Conservation (phyloP, 2,113 vertebrate species). For the Oenanthe oenanthe region DNA sequence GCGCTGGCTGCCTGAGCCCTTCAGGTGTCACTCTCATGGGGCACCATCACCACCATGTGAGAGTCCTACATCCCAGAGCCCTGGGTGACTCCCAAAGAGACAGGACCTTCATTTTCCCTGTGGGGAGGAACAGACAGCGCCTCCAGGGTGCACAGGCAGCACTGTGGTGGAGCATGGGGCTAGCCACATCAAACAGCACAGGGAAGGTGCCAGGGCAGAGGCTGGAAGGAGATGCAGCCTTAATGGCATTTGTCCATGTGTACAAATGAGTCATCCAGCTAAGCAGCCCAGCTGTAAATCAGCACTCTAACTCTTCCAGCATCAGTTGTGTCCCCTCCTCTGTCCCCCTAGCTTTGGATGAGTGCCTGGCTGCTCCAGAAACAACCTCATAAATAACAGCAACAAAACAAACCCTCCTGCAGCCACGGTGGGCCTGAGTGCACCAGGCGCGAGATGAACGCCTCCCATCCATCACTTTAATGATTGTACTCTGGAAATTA, state of each 20-base stretch:
- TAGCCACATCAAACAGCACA: fast-evolving
- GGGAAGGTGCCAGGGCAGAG: neutral
- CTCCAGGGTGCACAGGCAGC: fast-evolving
- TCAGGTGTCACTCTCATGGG: neutral
- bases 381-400: conserved; percentile 69
- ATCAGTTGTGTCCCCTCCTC: neutral
- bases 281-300: conserved; percentile 58
- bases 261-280: conserved; percentile 53
- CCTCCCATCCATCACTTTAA: conserved; percentile 73
- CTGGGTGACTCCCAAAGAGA: neutral
- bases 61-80: neutral
- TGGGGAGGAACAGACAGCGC: neutral
- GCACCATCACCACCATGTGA: neutral
- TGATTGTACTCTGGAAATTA: conserved; percentile 77
- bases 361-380: conserved; percentile 56
- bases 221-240: conserved; percentile 31
- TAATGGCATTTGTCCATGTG: conserved; percentile 59
- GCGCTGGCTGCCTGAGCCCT: neutral
- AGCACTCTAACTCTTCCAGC: neutral
- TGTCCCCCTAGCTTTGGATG: neutral
- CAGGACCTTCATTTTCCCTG: fast-evolving
- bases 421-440: neutral
- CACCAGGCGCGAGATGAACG: neutral
- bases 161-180: fast-evolving
- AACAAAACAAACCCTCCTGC: conserved; percentile 35